Evolutionary conservation across 2,113 vertebrate species (phyloP), one percentile per base, ranked within the genome.

Genomic region (Pandion haliaetus): DNA sequence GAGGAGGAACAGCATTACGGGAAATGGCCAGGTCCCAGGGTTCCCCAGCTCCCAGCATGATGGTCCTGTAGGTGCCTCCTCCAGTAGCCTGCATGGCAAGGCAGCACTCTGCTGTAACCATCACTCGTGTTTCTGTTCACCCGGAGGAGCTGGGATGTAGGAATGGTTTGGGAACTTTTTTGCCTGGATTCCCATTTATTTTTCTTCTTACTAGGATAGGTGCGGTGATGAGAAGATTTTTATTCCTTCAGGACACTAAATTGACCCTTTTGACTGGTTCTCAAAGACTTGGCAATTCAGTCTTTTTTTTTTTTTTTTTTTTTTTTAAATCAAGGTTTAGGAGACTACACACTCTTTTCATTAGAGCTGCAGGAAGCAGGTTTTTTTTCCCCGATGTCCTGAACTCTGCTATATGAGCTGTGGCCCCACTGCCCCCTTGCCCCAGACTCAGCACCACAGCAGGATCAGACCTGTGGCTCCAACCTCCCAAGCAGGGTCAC

Each of bases 31-130:
- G 8, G 8, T 63, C 9, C 42, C 2, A 18, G 13, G 17, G 67
- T 44, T 9, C n/a, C 38, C 23, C 45, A 19, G 32, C 14, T 49
- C 5, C 14, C 44, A 17, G 38, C 8, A 6, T 17, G 58, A 11
- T 5, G 38, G 23, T 12, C 20, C 14, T 7, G 54, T 15, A 31
- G 69, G 38, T 38, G n/a, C 23, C 40, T 36, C 28, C 44, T 25
- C 20, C 26, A 9, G 61, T 3, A 14, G 42, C 9, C 1, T 7
- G 32, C 2, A 2, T 6, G 17, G 24, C 4, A 6, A 24, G 36
- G 86, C 58, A 31, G 32, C 2, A 12, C 19, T 21, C 14, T 7
- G 50, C 52, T 42, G 38, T 3, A 29, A 28, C 24, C 6, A 32
- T n/a, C 17, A 1, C 23, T 70, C 61, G 3, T 21, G 14, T 36